Evolutionary conservation across 2,888 invertebrate species (phyloP).

Genomic region (Phytoseiulus persimilis): DNA sequence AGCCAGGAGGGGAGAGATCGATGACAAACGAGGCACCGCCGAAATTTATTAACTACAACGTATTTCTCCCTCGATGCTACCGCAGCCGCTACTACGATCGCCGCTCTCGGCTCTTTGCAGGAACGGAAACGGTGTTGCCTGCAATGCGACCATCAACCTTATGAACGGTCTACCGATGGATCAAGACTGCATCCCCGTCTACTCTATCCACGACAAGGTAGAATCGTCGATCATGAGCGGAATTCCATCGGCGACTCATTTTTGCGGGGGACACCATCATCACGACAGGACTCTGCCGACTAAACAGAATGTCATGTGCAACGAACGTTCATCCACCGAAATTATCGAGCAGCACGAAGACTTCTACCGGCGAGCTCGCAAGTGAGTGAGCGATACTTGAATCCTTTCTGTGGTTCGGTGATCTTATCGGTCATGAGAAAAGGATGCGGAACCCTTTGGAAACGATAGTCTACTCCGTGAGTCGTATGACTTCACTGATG

Average conservation of each 20-base stretch:
- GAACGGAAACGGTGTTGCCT: constrained; percentile 24
- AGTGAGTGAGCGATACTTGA: not conserved
- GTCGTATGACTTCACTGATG: no score
- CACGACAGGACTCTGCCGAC: constrained; percentile 49
- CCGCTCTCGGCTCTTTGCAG: constrained; percentile 8
- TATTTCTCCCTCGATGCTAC: not conserved
- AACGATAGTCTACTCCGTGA: no score
- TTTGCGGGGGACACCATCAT: constrained; percentile 41
- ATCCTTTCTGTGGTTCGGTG: not conserved
- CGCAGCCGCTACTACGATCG: not conserved
- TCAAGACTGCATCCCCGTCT: constrained; percentile 33
- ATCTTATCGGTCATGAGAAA: not conserved
- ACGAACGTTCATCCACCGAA: constrained; percentile 48
- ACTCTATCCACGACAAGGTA: constrained; percentile 12
- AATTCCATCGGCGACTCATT: constrained; percentile 17
- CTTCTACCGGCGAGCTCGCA: constrained; percentile 42
- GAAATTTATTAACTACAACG: not conserved
- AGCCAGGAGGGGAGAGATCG: not conserved
- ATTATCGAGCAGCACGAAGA: constrained; percentile 46
- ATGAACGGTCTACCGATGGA: constrained; percentile 33
- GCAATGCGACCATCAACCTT: constrained; percentile 32
- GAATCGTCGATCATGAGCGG: constrained; percentile 29
- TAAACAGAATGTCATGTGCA: constrained; percentile 50
- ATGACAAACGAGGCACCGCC: not conserved
- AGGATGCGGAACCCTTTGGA: not conserved